Percentiles rank a stretch among this genome's conserved stretches.
Conservation (phyloP, 2,113 vertebrate genomes). For the Gallinago undulata region DNA sequence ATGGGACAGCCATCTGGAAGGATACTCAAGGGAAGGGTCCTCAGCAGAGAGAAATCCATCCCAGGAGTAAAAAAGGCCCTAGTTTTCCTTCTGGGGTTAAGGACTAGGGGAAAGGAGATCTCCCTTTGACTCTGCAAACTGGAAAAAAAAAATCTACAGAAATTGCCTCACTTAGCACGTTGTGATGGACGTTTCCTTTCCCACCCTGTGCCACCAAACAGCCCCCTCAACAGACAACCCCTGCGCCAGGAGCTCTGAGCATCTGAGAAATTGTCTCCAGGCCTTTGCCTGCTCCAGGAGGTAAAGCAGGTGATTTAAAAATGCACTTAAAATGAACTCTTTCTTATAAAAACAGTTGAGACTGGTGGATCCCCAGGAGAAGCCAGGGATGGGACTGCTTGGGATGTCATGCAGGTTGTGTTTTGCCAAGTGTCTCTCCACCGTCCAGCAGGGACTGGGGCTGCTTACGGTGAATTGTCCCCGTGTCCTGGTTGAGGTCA, state of each 20-base stretch:
- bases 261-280: background rate
- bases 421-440: background rate
- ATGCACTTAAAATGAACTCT: background rate
- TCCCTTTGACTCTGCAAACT: background rate
- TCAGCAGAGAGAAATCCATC: background rate
- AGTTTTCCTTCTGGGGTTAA: background rate
- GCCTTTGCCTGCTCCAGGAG: background rate
- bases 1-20: background rate
- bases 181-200: background rate
- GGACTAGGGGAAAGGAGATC: background rate
- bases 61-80: background rate
- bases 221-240: background rate
- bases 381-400: background rate
- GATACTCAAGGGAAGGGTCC: background rate
- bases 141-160: background rate
- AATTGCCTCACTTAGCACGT: no score
- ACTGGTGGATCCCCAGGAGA: background rate
- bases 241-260: background rate
- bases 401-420: background rate
- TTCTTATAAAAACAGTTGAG: background rate
- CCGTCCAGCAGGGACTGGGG: rapidly evolving
- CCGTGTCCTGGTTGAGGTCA: background rate
- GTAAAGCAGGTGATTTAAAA: background rate
- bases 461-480: rapidly evolving
- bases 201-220: background rate